These are phyloP conservation scores for Cryptocephalus primarius DNA, from an alignment of 2,888 invertebrate species.

Conservation along the genomic window DNA sequence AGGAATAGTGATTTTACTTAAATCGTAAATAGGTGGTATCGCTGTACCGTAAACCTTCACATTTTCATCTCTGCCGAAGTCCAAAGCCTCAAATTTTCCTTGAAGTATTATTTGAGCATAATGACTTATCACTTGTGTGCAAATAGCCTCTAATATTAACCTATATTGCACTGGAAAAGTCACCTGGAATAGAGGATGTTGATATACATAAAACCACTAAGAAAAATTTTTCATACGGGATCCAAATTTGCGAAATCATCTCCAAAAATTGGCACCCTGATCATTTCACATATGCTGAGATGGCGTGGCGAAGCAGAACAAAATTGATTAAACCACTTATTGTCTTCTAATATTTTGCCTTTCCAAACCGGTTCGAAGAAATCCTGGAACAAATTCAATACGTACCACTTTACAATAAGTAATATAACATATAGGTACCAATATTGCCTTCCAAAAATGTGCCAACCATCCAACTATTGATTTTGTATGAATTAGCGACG, in stretches of 20 bases:
- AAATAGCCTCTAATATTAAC: background rate
- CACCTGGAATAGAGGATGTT: background rate
- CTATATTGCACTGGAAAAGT: background rate
- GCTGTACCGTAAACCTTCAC: conserved; percentile 1
- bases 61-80: conserved; percentile 2
- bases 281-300: background rate
- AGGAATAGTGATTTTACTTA: conserved; percentile 2
- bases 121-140: background rate
- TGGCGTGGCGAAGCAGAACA: background rate
- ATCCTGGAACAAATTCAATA: too few species aligned
- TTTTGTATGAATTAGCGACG: too few species aligned
- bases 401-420: too few species aligned
- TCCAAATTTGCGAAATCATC: background rate
- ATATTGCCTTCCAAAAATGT: background rate
- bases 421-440: too few species aligned
- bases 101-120: conserved; percentile 1
- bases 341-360: too few species aligned
- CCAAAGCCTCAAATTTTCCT: conserved; percentile 3
- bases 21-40: conserved; percentile 1
- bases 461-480: background rate
- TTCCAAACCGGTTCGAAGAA: too few species aligned
- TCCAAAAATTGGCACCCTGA: background rate
- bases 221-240: background rate
- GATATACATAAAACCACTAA: background rate
- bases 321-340: too few species aligned